A percentile compares a stretch with the other conserved stretches of the same genome.
phyloP scores from a whole-genome alignment of 2,888 invertebrate genomes.

The Tachina fera region DNA sequence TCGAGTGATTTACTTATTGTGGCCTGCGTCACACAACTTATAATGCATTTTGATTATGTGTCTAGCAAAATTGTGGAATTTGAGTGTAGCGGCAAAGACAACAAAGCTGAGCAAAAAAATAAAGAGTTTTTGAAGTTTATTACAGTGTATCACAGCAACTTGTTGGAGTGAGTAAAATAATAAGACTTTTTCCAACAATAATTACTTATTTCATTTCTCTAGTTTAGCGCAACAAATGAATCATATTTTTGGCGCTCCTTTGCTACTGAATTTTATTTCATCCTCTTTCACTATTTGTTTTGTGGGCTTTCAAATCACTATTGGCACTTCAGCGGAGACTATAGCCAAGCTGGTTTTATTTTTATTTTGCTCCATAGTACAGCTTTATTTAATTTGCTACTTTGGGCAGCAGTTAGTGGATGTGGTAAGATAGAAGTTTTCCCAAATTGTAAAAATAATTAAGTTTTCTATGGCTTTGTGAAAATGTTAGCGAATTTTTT shows the following conservation, averaged over 20 bases:
- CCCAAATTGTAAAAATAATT: no score
- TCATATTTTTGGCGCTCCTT: slow-evolving; percentile 72
- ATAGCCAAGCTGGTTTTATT: slow-evolving; percentile 77
- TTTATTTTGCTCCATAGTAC: slow-evolving; percentile 76
- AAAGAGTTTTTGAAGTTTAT: slow-evolving; percentile 4
- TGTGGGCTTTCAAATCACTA: slow-evolving; percentile 78
- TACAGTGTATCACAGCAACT: slow-evolving; percentile 71
- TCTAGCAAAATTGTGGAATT: slow-evolving; percentile 6
- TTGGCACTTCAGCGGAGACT: slow-evolving; percentile 74
- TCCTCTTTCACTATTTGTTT: slow-evolving; percentile 75
- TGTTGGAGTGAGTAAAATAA: slow-evolving; percentile 68
- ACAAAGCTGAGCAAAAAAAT: background rate
- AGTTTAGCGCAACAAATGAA: slow-evolving; percentile 72
- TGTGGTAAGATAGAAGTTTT: slow-evolving; percentile 74
- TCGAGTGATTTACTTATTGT: slow-evolving; percentile 79
- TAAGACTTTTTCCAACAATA: background rate
- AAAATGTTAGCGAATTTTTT: no score
- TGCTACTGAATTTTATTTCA: slow-evolving; percentile 74
- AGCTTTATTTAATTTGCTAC: slow-evolving; percentile 78
- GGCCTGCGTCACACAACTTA: slow-evolving; percentile 76
- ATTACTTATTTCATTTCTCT: background rate
- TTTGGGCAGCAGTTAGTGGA: slow-evolving; percentile 77
- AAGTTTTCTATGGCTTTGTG: no score
- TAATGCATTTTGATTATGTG: slow-evolving; percentile 79
- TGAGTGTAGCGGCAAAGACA: background rate